Evolutionary conservation across 1,140 invertebrate species (phyloP).

Genomic region (Cotesia glomerata): DNA sequence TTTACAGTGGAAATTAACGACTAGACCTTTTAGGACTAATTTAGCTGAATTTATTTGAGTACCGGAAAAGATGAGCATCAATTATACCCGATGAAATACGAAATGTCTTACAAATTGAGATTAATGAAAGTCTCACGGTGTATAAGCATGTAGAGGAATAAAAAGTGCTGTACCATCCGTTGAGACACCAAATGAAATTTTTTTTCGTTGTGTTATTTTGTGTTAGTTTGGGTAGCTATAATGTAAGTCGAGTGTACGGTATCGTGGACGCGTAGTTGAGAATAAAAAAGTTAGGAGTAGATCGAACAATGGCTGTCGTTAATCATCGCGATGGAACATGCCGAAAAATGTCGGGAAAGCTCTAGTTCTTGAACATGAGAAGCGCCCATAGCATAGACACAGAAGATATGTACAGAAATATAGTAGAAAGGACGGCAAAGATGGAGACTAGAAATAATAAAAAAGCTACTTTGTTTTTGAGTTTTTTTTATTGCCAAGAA

Average conservation of each 20-base stretch:
- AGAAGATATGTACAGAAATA: neutral
- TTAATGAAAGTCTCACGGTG: conserved; percentile 4
- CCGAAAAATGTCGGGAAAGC: neutral
- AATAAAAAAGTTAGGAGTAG: neutral
- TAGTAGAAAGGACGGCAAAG: too few relatives aligned
- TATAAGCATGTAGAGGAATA: neutral
- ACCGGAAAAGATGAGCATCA: neutral
- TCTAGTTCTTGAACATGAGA: neutral
- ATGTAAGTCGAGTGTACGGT: neutral
- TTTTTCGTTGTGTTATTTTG: neutral
- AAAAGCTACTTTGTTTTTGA: too few relatives aligned
- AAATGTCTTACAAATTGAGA: conserved; percentile 18
- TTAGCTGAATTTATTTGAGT: neutral
- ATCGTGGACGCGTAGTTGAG: neutral
- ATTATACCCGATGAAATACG: conserved; percentile 11
- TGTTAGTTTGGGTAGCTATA: too few relatives aligned
- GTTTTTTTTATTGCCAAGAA: too few relatives aligned
- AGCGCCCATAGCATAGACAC: too few relatives aligned
- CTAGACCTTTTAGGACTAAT: too few relatives aligned
- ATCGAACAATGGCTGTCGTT: conserved; percentile 7
- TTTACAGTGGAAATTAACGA: neutral
- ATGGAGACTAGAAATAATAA: neutral
- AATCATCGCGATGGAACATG: neutral
- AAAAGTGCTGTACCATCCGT: neutral
- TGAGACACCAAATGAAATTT: neutral